A percentile compares a stretch with the other conserved stretches of the same genome.
Evolutionary conservation across 1,140 invertebrate species (phyloP).

Genomic region (Batillaria attramentaria): DNA sequence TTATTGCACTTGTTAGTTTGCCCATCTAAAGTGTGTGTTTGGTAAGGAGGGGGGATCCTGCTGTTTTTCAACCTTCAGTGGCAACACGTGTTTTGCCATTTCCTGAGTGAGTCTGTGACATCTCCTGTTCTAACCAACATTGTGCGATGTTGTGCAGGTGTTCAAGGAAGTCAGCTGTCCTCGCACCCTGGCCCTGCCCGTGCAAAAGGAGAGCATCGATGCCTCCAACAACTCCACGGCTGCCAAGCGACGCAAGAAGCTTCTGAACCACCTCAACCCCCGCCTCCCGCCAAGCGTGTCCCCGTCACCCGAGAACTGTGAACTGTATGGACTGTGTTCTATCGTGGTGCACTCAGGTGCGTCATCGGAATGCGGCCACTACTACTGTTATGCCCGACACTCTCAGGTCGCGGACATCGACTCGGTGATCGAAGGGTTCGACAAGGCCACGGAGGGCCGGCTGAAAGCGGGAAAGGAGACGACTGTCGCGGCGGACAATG

Average conservation of each 20-base stretch:
- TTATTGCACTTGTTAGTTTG: too few species aligned
- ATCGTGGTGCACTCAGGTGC: slow-evolving; percentile 88
- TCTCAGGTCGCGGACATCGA: slow-evolving; percentile 52
- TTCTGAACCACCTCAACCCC: slow-evolving; percentile 9
- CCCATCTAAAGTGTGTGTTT: too few species aligned
- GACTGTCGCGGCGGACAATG: neutral
- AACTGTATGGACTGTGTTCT: slow-evolving; percentile 81
- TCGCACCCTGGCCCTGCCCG: slow-evolving; percentile 62
- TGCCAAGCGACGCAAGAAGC: slow-evolving; percentile 10
- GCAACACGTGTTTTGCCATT: too few species aligned
- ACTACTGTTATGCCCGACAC: slow-evolving; percentile 85
- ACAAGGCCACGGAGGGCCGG: slow-evolving; percentile 9
- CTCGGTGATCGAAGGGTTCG: slow-evolving; percentile 40
- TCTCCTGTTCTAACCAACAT: too few species aligned
- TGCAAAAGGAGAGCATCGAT: slow-evolving; percentile 26
- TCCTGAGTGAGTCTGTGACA: too few species aligned
- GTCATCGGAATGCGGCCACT: slow-evolving; percentile 88
- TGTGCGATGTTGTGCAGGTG: slow-evolving; percentile 21
- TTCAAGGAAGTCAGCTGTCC: slow-evolving; percentile 70
- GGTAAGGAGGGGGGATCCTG: too few species aligned
- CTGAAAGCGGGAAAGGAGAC: neutral
- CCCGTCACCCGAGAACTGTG: slow-evolving; percentile 9
- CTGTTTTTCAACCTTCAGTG: too few species aligned
- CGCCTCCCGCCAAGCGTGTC: slow-evolving; percentile 9
- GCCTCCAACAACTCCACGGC: slow-evolving; percentile 3